Evolutionary conservation across 2,797 vertebrate genomes (phyloP).

Genomic region (Cottoperca gobio): DNA sequence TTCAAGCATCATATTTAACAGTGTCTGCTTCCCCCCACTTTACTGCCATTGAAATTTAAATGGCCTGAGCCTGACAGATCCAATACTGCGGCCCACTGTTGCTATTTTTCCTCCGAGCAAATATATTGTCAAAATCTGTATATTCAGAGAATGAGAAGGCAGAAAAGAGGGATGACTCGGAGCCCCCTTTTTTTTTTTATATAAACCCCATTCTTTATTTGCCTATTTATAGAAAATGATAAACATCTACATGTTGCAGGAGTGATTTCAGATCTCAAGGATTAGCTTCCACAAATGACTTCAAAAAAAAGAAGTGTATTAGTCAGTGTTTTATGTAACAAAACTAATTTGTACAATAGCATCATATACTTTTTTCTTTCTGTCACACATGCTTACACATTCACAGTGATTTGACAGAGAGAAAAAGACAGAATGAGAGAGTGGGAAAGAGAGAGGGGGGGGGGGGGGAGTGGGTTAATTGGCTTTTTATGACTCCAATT

Average conservation of each 20-base stretch:
- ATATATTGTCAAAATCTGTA: slow-evolving; percentile 84
- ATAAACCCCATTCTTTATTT: slow-evolving; percentile 39
- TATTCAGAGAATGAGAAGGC: slow-evolving; percentile 76
- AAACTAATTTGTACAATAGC: slow-evolving; percentile 28
- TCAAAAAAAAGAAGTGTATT: slow-evolving; percentile 15
- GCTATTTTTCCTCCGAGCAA: slow-evolving; percentile 86
- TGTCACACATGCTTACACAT: slow-evolving; percentile 18
- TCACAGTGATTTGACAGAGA: slow-evolving; percentile 58
- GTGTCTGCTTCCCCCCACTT: slow-evolving; percentile 84
- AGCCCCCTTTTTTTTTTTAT: slow-evolving; percentile 28
- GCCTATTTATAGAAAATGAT: slow-evolving; percentile 48
- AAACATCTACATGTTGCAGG: slow-evolving; percentile 27
- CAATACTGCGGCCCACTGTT: slow-evolving; percentile 87
- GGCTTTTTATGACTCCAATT: slow-evolving; percentile 91
- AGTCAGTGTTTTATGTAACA: slow-evolving; percentile 31
- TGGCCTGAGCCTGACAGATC: slow-evolving; percentile 87
- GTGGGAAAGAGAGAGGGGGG: slow-evolving; percentile 45
- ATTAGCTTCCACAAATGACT: slow-evolving; percentile 19
- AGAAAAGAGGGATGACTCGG: slow-evolving; percentile 57
- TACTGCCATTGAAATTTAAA: slow-evolving; percentile 88
- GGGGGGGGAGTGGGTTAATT: slow-evolving; percentile 84
- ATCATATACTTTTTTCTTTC: slow-evolving; percentile 19
- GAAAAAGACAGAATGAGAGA: slow-evolving; percentile 66
- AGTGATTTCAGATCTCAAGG: slow-evolving; percentile 23
- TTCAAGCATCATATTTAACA: slow-evolving; percentile 90